These are phyloP conservation scores for Musca domestica DNA, from an alignment of 1,140 invertebrate genomes.

Conservation along the genomic window DNA sequence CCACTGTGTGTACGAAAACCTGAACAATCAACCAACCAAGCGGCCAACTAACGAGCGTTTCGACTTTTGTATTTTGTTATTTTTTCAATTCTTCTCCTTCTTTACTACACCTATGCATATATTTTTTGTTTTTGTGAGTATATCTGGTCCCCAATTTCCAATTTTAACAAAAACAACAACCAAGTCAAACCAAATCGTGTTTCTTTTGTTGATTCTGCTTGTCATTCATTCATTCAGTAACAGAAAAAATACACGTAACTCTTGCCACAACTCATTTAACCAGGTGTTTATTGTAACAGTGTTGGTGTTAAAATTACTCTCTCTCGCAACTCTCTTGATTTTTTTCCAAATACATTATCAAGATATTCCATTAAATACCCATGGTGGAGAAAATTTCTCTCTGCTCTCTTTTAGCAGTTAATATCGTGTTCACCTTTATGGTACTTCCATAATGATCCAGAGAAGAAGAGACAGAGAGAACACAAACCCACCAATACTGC, in stretches of 20 bases:
- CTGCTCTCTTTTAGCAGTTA: no score
- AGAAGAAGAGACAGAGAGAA: no score
- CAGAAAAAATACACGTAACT: background rate
- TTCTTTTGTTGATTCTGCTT: constrained; percentile 17
- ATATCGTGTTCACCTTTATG: no score
- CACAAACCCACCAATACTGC: no score
- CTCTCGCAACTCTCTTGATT: no score
- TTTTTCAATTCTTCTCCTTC: background rate
- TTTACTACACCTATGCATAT: background rate
- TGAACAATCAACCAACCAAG: constrained; percentile 6
- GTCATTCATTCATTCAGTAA: constrained; percentile 6
- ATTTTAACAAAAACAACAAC: no score
- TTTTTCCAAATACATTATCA: no score
- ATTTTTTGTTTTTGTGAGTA: constrained; percentile 9
- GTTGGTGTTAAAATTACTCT: no score
- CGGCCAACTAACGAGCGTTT: background rate
- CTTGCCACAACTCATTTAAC: constrained; percentile 9
- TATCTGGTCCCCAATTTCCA: background rate
- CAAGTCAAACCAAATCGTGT: constrained; percentile 1
- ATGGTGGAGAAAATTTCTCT: no score
- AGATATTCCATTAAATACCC: no score
- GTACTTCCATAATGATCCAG: no score
- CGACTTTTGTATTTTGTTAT: constrained; percentile 1
- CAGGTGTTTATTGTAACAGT: background rate
- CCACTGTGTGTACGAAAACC: constrained; percentile 13